Percentiles rank a stretch among this genome's conserved stretches.
Conservation (phyloP, 2,888 invertebrate genomes). For the Dryadula phaetusa region DNA sequence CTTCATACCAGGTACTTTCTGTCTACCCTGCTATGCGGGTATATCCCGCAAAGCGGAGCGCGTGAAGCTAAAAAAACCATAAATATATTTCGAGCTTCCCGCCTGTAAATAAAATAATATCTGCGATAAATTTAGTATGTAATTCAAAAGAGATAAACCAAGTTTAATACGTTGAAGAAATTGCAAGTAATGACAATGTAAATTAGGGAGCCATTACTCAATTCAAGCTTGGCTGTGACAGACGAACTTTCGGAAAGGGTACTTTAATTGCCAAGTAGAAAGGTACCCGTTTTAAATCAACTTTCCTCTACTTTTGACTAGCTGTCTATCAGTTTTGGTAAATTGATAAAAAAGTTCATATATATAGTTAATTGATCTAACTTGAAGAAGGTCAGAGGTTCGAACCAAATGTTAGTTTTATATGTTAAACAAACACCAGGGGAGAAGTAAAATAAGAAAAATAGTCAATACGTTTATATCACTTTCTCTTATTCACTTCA, state of each 20-base stretch:
- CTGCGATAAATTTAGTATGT: too few species aligned
- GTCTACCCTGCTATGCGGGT: too few species aligned
- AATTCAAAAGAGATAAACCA: slow-evolving; percentile 21
- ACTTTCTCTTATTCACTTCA: too few species aligned
- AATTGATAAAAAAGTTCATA: not conserved
- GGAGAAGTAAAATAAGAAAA: too few species aligned
- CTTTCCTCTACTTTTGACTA: slow-evolving; percentile 19
- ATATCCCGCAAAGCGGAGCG: too few species aligned
- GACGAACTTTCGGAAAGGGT: slow-evolving; percentile 28
- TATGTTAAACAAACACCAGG: too few species aligned
- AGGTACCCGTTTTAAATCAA: slow-evolving; percentile 19
- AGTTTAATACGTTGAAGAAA: slow-evolving; percentile 20
- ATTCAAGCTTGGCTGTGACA: slow-evolving; percentile 33
- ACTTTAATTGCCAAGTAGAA: slow-evolving; percentile 21
- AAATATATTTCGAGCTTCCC: too few species aligned
- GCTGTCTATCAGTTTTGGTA: slow-evolving; percentile 5
- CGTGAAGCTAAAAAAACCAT: too few species aligned
- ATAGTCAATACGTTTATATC: too few species aligned
- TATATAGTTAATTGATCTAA: too few species aligned
- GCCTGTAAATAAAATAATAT: too few species aligned
- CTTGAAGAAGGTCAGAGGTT: not conserved
- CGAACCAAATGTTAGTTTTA: not conserved
- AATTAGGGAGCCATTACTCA: slow-evolving; percentile 35
- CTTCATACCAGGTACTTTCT: too few species aligned
- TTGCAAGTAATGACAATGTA: slow-evolving; percentile 34